These are phyloP conservation scores for Pangasianodon hypophthalmus DNA, from an alignment of 2,113 vertebrate species.

Conservation along the genomic window DNA sequence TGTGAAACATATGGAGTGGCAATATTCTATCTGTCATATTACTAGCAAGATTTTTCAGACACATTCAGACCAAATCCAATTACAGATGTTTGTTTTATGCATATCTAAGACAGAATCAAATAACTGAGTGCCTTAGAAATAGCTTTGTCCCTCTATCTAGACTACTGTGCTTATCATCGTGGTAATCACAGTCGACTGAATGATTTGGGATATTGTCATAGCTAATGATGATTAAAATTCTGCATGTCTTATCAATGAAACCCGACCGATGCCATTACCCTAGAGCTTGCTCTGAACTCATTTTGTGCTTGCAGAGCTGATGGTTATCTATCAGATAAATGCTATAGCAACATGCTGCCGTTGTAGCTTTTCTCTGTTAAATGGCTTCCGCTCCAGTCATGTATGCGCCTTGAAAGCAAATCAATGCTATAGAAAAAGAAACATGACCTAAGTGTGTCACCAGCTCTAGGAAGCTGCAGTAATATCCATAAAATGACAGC, in stretches of 20 bases:
- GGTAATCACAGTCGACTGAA: not conserved
- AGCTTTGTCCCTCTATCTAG: not conserved
- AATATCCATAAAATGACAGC: slow-evolving; percentile 61
- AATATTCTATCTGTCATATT: not conserved
- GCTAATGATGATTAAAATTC: slow-evolving; percentile 37
- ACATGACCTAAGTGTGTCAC: slow-evolving; percentile 55
- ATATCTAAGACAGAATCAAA: not conserved
- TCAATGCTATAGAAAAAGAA: slow-evolving; percentile 59
- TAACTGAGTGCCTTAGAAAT: not conserved
- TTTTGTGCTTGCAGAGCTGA: slow-evolving; percentile 36
- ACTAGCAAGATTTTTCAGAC: not conserved
- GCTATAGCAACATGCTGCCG: slow-evolving; percentile 35
- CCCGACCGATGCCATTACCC: slow-evolving; percentile 28
- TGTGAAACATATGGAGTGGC: not conserved
- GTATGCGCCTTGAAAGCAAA: slow-evolving; percentile 66
- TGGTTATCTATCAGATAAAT: slow-evolving; percentile 60
- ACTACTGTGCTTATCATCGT: not conserved
- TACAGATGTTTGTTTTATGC: not conserved
- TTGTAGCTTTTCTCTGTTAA: slow-evolving; percentile 46
- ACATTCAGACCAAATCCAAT: not conserved
- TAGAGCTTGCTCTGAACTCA: slow-evolving; percentile 29
- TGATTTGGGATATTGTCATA: slow-evolving; percentile 27
- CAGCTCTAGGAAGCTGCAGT: slow-evolving; percentile 52
- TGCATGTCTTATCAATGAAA: slow-evolving; percentile 42
- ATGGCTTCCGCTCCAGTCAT: slow-evolving; percentile 62